Evolutionary conservation across 2,113 vertebrate species (phyloP), one percentile per base, ranked within the genome.

Genomic region (Phodopus roborovskii): DNA sequence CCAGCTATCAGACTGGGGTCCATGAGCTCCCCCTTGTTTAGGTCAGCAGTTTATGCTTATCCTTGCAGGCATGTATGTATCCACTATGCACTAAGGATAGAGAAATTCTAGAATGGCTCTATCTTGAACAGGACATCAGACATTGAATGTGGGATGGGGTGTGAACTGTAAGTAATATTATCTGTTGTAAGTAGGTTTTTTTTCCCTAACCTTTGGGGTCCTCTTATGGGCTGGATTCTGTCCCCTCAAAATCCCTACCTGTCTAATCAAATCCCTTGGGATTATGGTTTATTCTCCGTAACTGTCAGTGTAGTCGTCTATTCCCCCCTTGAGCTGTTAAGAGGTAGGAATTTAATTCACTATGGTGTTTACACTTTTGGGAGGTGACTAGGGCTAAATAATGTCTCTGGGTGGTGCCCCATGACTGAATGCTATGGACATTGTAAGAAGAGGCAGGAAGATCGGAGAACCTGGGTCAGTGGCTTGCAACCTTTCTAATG

Each of bases 21-120:
- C 45, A 45, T 45, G 45, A 45, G 45, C 45, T 45, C 45, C 45
- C 45, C 45, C 45, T 45, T 45, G 45, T 45, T 45, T 6, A 45
- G 45, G 45, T 45, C 45, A 45, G 45, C 45, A 45, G 45, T 45
- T 45, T 77, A 96, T 62, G 64, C 20, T 97, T 95, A 42, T 85
- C 2, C 39, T 58, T 87, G 7, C n/a, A 93, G 9, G 42, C 78
- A 90, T 94, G 78, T 58, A 12, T 45, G 45, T 45, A 45, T 77
- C 33, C 28, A 48, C 24, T 36, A 62, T 77, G 36, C 28, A 48
- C 24, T 36, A 62, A 88, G 0, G 36, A 53, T 0, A 64, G 64
- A 33, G 36, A 68, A 45, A 24, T 26, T 74, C 45, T 28, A 53
- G 82, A 75, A 83, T 62, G 60, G 77, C 71, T 7, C 3, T 74